Evolutionary conservation across 2,797 vertebrate species (phyloP).

Genomic region (Gallinago stenura): DNA sequence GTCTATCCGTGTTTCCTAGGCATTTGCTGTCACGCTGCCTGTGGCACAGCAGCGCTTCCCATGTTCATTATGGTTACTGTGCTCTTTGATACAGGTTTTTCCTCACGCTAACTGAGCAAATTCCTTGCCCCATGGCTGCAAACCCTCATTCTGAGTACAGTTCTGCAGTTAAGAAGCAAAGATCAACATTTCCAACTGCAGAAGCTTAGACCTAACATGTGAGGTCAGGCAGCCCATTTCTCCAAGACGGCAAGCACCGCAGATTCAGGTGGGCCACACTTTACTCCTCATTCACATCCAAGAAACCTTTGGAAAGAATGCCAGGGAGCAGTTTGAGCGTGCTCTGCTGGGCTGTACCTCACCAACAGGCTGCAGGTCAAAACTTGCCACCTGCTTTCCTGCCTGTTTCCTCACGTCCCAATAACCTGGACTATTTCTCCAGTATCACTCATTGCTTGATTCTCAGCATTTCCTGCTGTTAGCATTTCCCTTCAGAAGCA

Average conservation of each 20-base stretch:
- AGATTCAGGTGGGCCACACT: not conserved
- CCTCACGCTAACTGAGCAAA: not conserved
- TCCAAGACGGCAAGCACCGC: not conserved
- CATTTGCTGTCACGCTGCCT: not conserved
- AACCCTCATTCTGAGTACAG: not conserved
- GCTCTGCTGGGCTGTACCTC: not conserved
- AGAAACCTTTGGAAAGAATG: not conserved
- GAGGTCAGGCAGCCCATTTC: not conserved
- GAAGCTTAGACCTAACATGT: not conserved
- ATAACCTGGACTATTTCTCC: not conserved
- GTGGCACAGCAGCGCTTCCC: not conserved
- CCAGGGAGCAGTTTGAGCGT: not conserved
- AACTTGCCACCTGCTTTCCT: not conserved
- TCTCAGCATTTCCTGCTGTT: not conserved
- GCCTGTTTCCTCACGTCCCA: not conserved
- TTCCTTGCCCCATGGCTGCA: not conserved
- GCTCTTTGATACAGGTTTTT: not conserved
- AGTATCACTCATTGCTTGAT: not conserved
- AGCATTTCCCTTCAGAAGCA: not conserved
- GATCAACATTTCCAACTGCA: not conserved
- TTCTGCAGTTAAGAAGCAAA: not conserved
- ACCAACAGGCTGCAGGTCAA: not conserved
- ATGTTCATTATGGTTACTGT: fast-evolving
- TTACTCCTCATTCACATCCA: not conserved
- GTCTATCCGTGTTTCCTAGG: not conserved